These are phyloP conservation scores for Pissodes strobi DNA, from an alignment of 1,140 invertebrate species.

Conservation along the genomic window DNA sequence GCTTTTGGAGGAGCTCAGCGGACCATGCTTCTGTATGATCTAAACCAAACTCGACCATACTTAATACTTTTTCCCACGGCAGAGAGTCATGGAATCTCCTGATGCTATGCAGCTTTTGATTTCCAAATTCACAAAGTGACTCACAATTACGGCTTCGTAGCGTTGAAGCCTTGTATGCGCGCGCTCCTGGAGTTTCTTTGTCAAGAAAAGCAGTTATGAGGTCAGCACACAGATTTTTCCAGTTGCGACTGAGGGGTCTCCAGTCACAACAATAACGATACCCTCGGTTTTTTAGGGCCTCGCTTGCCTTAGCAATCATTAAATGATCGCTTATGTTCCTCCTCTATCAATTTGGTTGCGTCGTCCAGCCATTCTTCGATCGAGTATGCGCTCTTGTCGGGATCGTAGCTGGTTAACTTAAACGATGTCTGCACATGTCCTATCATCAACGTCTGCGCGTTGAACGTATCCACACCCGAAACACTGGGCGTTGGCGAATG, in stretches of 20 bases:
- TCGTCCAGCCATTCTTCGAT: conserved; percentile 33
- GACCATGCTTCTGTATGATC: conserved; percentile 24
- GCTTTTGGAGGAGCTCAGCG: conserved; percentile 7
- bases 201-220: no score
- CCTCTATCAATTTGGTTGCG: conserved; percentile 31
- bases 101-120: neutral
- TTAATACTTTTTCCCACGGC: conserved; percentile 17
- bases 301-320: conserved; percentile 19
- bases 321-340: conserved; percentile 20
- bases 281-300: neutral
- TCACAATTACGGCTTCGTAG: conserved; percentile 32
- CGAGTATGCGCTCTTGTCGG: conserved; percentile 25
- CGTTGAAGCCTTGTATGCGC: conserved; percentile 25
- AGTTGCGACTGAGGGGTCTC: conserved; percentile 20
- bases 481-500: conserved; percentile 11
- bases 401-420: conserved; percentile 21
- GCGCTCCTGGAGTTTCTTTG: conserved; percentile 29
- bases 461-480: neutral
- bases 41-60: conserved; percentile 32
- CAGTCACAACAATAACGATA: neutral
- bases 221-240: no score
- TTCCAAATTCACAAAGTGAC: conserved; percentile 29
- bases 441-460: conserved; percentile 2
- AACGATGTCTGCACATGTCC: no score
- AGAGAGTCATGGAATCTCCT: neutral